Base-by-base conservation (phyloP, 1,140 invertebrate genomes). In the Calephelis virginiensis region DNA sequence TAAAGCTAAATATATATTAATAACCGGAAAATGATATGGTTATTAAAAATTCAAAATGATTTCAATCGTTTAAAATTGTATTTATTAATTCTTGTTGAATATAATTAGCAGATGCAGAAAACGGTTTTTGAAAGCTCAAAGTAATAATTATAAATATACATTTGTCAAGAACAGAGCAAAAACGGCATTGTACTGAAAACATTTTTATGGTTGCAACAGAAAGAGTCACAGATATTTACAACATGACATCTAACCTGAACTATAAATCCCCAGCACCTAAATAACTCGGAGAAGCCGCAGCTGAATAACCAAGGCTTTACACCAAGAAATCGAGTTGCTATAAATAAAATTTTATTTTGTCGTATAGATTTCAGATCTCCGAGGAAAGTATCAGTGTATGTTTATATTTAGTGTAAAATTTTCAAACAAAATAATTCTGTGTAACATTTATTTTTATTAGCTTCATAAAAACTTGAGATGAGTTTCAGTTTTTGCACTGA, bases 191-290 rank as follows among this genome's bases (percentile, higher is more conserved):
- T 47, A 64, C 14, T 11, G 40, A 47, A 61, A 64, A 63, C 45
- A 68, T 48, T 67, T 67, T 71, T 71, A 71, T 68, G 67, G 53
- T 61, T 37, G 43, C 49, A 40, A 43, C 66, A 60, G 56, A 53
- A 63, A 71, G 53, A 63, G 69, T 63, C 64, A 56, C 69, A 67
- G 66, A 67, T 71, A 71, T 71, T 71, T 71, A 71, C 63, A 71
- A 62, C 69, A 65, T 62, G 66, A 71, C 69, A 71, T 71, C 66
- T 56, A 71, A 71, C 66, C 69, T 68, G 66, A 64, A 64, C 66
- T 64, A 71, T 71, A 71, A 64, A 71, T 68, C 66, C 61, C 61
- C 40, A n/a, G 61, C 47, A 60, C 40, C 69, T 70, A 70, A 70
- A 70, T 67, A 67, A 53, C 63, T 59, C 56, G 56, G 12, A 37